These are phyloP conservation scores for Drosophila incognita DNA, from an alignment of 2,888 invertebrate genomes.

Conservation along the genomic window DNA sequence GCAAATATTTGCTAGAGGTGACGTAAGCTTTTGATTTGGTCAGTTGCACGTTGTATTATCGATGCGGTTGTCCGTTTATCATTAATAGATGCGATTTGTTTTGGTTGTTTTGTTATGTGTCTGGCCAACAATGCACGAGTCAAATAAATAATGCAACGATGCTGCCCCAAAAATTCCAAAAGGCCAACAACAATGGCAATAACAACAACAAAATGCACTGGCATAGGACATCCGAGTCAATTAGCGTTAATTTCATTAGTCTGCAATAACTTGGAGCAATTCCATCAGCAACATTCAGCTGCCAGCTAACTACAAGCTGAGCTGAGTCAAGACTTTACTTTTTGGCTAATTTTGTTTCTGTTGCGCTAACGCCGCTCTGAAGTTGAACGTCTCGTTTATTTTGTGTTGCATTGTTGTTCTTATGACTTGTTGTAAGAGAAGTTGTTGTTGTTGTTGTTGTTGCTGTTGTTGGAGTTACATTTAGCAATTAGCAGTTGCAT, in stretches of 20 bases:
- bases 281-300: conserved; percentile 57
- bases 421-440: conserved; percentile 8
- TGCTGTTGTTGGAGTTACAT: conserved; percentile 64
- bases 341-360: conserved; percentile 78
- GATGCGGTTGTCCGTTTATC: background rate
- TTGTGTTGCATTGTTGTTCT: conserved; percentile 26
- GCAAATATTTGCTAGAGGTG: conserved; percentile 16
- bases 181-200: background rate
- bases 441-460: conserved; percentile 5
- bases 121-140: conserved; percentile 9
- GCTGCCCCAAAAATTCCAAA: background rate
- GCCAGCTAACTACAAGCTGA: conserved; percentile 4
- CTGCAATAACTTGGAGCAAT: conserved; percentile 77
- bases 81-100: background rate
- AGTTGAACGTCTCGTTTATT: conserved; percentile 73
- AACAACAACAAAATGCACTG: background rate
- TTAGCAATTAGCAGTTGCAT: conserved; percentile 77
- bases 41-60: background rate
- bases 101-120: background rate
- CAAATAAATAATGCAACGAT: conserved; percentile 6
- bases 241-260: conserved; percentile 79
- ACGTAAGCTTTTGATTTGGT: conserved; percentile 5
- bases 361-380: conserved; percentile 68
- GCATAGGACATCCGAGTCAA: conserved; percentile 67
- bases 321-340: conserved; percentile 55